Evolutionary conservation across 2,797 vertebrate species (phyloP), one percentile per base, ranked within the genome.

Genomic region (Eospalax fontanierii): DNA sequence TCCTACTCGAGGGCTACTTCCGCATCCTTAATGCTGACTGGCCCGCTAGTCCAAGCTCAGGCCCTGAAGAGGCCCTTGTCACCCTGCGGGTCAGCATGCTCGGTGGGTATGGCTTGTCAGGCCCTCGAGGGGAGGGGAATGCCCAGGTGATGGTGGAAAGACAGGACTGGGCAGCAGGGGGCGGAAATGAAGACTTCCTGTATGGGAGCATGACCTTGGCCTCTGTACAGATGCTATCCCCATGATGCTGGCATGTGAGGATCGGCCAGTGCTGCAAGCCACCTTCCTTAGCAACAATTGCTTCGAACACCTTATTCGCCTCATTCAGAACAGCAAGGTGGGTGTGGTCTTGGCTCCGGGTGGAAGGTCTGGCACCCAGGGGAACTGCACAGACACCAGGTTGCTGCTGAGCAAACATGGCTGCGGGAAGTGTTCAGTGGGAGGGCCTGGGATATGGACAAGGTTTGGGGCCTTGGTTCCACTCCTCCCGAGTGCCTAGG

Each of bases 251-350:
- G 98, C 99, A 87, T 99, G 99, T 18, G 97, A 99, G 2, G 99
- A 99, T 98, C 98, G 99, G 54, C 99, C 99, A 0, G 99, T 99
- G 40, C 98, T 99, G 6, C 99, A 99, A 96, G 99, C 99, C 1
- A 97, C 99, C 95, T 99, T 99, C 97, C 99, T 99, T 90, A 99
- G 99, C 98, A 99, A 99, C 98, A 99, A 99, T 98, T 99, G 99
- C 98, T 99, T 99, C 15, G 99, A 99, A 97, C 99, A 99, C 98
- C 99, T 99, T 97, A 99, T 99, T 82, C 98, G 99, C 33, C 99
- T 99, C 91, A 99, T 99, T 96, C 99, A 99, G 95, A 99, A 99
- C 98, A 99, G 99, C 99, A 99, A 99, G 99, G 99, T 99, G 97
- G 95, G 99, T 2, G 0, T 84, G 74, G 59, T 59, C 76, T 43